Percentiles rank a stretch among this genome's conserved stretches.
Evolutionary conservation across 2,797 vertebrate species (phyloP).

Genomic region (Ctenochaetus hawaiiensis): DNA sequence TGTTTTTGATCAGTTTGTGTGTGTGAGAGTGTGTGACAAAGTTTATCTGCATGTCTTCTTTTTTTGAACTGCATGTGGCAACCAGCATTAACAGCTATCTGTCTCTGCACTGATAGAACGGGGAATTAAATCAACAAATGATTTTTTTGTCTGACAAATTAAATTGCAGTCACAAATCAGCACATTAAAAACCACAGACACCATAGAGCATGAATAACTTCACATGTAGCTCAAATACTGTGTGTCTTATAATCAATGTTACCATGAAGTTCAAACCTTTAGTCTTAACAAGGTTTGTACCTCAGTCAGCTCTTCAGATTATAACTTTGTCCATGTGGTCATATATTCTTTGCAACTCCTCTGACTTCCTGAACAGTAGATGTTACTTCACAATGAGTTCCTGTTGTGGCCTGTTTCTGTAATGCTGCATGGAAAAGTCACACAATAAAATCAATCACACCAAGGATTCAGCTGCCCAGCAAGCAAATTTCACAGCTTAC

Average conservation of each 20-base stretch:
- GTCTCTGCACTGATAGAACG: conserved; percentile 9
- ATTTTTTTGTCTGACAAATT: conserved; percentile 24
- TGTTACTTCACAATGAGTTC: background rate
- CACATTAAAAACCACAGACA: background rate
- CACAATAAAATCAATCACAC: conserved; percentile 46
- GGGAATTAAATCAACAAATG: conserved; percentile 19
- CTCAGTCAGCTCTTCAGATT: conserved; percentile 7
- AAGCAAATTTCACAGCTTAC: conserved; percentile 3
- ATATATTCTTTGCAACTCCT: conserved; percentile 46
- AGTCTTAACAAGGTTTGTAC: conserved; percentile 17
- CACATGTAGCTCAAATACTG: too few species aligned
- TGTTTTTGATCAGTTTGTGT: conserved; percentile 13
- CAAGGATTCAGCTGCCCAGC: conserved; percentile 23
- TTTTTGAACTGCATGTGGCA: conserved; percentile 42
- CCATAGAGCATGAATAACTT: too few species aligned
- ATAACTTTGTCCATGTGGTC: conserved; percentile 21
- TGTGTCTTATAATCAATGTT: background rate
- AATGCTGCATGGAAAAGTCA: conserved; percentile 46
- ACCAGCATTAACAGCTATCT: conserved; percentile 13
- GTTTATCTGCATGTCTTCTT: conserved; percentile 37
- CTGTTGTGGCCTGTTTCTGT: conserved; percentile 26
- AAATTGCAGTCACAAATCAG: conserved; percentile 11
- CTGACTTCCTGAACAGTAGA: conserved; percentile 25
- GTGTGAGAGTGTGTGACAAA: conserved; percentile 1
- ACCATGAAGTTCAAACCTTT: conserved; percentile 12